Conservation (phyloP, 2,888 invertebrate species). For the Synanthedon myopaeformis region DNA sequence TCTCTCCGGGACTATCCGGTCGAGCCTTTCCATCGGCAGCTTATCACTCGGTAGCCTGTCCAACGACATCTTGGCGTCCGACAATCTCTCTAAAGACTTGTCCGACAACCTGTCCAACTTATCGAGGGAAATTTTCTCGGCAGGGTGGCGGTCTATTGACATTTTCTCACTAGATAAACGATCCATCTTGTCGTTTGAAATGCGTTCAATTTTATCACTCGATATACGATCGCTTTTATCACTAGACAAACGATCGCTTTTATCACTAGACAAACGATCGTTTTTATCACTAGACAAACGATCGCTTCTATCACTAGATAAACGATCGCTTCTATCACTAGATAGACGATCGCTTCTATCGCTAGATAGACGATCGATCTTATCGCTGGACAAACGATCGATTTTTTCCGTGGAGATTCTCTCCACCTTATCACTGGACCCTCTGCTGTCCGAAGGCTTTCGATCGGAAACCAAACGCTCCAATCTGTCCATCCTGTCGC, state of each 20-base stretch:
- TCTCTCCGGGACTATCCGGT: conserved; percentile 22
- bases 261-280: conserved; percentile 1
- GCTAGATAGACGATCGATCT: conserved; percentile 8
- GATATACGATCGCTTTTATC: conserved; percentile 2
- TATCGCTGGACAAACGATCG: neutral
- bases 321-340: conserved; percentile 18
- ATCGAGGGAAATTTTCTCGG: conserved; percentile 12
- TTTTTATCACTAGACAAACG: conserved; percentile 4
- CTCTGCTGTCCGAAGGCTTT: conserved; percentile 9
- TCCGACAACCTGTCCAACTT: conserved; percentile 29
- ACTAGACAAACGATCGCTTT: conserved; percentile 4
- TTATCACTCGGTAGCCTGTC: conserved; percentile 8
- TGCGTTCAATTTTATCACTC: conserved; percentile 9
- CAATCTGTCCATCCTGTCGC: neutral
- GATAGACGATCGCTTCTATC: conserved; percentile 12
- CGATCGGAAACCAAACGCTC: conserved; percentile 3
- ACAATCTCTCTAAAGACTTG: conserved; percentile 23
- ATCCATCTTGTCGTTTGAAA: conserved; percentile 16
- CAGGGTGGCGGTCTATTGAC: conserved; percentile 17
- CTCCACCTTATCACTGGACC: neutral
- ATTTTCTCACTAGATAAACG: conserved; percentile 16
- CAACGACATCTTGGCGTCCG: conserved; percentile 25
- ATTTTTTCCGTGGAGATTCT: neutral
- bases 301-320: conserved; percentile 14
- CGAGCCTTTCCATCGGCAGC: conserved; percentile 3